A percentile compares a stretch with the other conserved stretches of the same genome.
Evolutionary conservation across 2,797 vertebrate genomes (phyloP).

Genomic region (Epinephelus malabaricus): DNA sequence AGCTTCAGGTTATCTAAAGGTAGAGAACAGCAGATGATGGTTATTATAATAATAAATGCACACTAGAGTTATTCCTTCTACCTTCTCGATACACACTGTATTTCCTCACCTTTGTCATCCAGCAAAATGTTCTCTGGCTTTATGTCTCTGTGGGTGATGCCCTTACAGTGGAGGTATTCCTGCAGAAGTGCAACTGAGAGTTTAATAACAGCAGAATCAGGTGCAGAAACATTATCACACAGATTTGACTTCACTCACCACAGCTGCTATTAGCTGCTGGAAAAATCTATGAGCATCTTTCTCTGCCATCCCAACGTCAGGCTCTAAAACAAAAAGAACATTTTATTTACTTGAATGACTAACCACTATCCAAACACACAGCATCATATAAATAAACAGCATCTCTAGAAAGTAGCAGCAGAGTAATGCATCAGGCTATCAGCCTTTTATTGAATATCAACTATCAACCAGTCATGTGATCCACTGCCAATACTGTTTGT

Average conservation of each 20-base stretch:
- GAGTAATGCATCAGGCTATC: neutral
- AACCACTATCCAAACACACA: neutral
- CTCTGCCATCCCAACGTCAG: constrained; percentile 96
- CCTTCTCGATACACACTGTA: rapidly evolving
- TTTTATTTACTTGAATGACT: neutral
- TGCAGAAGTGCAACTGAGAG: constrained; percentile 59
- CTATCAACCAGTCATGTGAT: neutral
- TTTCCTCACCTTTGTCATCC: constrained; percentile 91
- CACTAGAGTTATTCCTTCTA: neutral
- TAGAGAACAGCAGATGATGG: neutral
- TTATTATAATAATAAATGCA: neutral
- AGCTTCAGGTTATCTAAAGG: constrained; percentile 92
- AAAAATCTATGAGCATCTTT: constrained; percentile 94
- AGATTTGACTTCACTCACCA: constrained; percentile 86
- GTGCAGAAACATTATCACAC: neutral
- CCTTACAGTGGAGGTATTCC: constrained; percentile 94
- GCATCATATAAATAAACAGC: neutral
- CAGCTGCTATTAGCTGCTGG: constrained; percentile 93
- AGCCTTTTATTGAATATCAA: neutral
- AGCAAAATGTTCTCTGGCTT: constrained; percentile 97
- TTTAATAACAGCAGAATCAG: constrained; percentile 27
- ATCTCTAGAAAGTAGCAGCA: neutral
- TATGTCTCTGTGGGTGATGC: constrained; percentile 98
- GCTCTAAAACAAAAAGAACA: constrained; percentile 83
- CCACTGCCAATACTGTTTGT: no score